These are phyloP conservation scores for Melieria picta DNA, from an alignment of 2,888 invertebrate genomes.

Conservation along the genomic window DNA sequence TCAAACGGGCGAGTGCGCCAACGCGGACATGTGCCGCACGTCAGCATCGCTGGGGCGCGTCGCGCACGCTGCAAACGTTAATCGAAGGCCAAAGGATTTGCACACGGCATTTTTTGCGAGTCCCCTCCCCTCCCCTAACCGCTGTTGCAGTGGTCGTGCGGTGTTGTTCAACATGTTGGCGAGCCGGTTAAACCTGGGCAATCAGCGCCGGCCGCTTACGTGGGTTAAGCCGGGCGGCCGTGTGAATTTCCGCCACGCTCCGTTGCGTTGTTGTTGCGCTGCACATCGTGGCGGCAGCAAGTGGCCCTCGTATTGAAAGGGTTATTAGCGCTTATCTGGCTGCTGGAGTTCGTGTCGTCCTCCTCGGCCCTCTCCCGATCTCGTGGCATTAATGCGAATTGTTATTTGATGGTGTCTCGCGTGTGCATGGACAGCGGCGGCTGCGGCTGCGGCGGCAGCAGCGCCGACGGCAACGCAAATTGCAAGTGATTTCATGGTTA, in stretches of 20 bases:
- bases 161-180: conserved; percentile 37
- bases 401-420: conserved; percentile 16
- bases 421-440: not conserved
- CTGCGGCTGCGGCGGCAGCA: conserved; percentile 7
- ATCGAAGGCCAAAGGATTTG: conserved; percentile 18
- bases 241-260: not conserved
- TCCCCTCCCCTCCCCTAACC: not conserved
- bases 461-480: conserved; percentile 44
- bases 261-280: not conserved
- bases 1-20: no score
- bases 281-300: not conserved
- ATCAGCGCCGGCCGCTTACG: not conserved
- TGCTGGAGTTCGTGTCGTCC: not conserved
- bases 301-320: conserved; percentile 13
- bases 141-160: conserved; percentile 23
- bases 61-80: not conserved
- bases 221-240: not conserved
- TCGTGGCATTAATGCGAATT: conserved; percentile 21
- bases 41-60: no score
- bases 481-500: conserved; percentile 65
- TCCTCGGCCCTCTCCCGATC: not conserved
- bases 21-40: no score
- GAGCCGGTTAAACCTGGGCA: conserved; percentile 33
- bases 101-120: conserved; percentile 8
- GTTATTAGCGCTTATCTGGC: conserved; percentile 29